Evolutionary conservation across 92 coral and sea anemone genomes (phyloP), one percentile per base, ranked within the genome.

Genomic region (Blastomussa wellsi): DNA sequence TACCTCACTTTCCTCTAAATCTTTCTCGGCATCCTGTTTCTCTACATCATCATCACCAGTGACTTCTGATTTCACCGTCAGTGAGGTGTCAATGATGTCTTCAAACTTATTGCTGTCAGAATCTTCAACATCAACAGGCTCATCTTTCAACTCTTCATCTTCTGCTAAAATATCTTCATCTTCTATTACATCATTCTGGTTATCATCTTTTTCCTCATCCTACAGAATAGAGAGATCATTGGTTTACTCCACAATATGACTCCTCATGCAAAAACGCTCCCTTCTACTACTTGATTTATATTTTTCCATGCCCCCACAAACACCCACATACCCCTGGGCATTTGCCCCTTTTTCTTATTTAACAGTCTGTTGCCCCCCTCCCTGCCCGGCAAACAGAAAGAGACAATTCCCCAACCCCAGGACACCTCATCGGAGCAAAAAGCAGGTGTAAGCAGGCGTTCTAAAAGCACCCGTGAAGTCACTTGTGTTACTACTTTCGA

Each of bases 91-190:
- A 28, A 59, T 73, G 26, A 57, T 11, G 17, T 79, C 81, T 29
- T 80, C 86, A 29, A 72, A 41, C 79, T 79, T 79, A 72, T 86
- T 86, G 44, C 83, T 86, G 55, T 80, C 86, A 14, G 49, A 41
- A 33, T 76, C 87, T 55, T 87, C 87, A 1, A 52, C 37, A 53
- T 69, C 84, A 11, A n/a, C 79, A 36, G 37, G 4, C 31, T 79
- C 89, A 24, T 69, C 41, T 51, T 38, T 33, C 1, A 68, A 8
- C 1, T 57, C 85, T 37, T 79, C 67, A 28, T 79, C 86, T 41
- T 24, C 36, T 26, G 65, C 71, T 24, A 19, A n/a, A n/a, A n/a
- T n/a, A n/a, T n/a, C 28, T 13, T 86, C 83, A 65, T 47, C 89
- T 14, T 84, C 91, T 32, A n/a, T n/a, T n/a, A n/a, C n/a, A n/a